A percentile compares a stretch with the other conserved stretches of the same genome.
Evolutionary conservation across 2,797 vertebrate species (phyloP).

Genomic region (Acrossocheilus fasciatus): DNA sequence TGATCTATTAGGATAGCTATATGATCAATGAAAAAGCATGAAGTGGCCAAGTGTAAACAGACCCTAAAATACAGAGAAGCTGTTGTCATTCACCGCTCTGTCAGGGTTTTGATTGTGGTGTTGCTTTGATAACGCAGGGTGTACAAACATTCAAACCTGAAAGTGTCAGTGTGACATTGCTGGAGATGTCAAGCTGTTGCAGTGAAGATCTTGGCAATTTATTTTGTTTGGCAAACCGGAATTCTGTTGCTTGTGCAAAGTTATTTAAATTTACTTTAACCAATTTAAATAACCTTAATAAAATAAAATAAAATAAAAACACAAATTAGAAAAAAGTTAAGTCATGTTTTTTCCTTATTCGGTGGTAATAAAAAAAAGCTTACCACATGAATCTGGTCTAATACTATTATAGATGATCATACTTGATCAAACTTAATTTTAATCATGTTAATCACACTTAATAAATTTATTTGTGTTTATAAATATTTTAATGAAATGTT

Average conservation of each 20-base stretch:
- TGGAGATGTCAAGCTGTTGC: constrained; percentile 18
- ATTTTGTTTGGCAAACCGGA: background rate
- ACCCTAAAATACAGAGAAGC: background rate
- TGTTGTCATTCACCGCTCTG: background rate
- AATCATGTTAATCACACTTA: background rate
- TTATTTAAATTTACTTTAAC: background rate
- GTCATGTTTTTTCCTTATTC: background rate
- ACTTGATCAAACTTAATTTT: background rate
- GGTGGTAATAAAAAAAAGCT: background rate
- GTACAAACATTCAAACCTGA: constrained; percentile 8
- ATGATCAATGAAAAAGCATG: background rate
- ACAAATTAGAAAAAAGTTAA: too few relatives aligned
- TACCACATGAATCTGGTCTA: background rate
- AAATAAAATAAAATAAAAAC: background rate
- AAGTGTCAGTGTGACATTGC: constrained; percentile 21
- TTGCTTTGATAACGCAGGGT: background rate
- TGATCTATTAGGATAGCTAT: background rate
- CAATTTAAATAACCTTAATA: background rate
- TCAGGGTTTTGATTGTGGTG: background rate
- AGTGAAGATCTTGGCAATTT: background rate
- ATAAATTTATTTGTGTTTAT: background rate
- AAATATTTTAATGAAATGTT: too few relatives aligned
- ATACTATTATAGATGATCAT: background rate
- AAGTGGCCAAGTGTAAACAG: background rate
- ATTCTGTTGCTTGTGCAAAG: background rate